phyloP scores from a whole-genome alignment of 2,888 invertebrate genomes.

The Drosophila macrospina region DNA sequence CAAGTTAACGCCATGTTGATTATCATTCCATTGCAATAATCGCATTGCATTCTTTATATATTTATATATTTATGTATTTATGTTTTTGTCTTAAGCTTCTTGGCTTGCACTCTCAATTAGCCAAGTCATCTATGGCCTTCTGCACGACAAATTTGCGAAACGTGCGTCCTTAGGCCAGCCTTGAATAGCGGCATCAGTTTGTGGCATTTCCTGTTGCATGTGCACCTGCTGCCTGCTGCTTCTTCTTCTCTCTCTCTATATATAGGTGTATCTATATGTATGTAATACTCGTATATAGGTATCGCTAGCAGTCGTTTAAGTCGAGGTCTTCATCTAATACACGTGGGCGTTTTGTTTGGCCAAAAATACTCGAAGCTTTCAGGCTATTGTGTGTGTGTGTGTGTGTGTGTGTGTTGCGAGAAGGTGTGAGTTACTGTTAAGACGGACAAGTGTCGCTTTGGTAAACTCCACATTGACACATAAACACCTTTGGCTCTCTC shows the following conservation, averaged over 20 bases:
- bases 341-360: conserved; percentile 40
- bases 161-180: conserved; percentile 57
- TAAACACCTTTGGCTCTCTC: conserved; percentile 18
- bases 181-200: conserved; percentile 38
- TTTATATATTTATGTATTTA: neutral
- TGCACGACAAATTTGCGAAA: conserved; percentile 48
- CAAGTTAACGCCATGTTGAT: conserved; percentile 11
- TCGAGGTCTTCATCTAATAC: conserved; percentile 15
- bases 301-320: conserved; percentile 7
- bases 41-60: conserved; percentile 27
- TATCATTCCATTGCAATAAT: conserved; percentile 47
- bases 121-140: conserved; percentile 52
- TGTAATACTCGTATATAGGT: neutral
- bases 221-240: conserved; percentile 11
- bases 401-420: conserved; percentile 1
- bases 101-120: conserved; percentile 57
- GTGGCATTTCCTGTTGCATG: conserved; percentile 26
- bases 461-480: conserved; percentile 28
- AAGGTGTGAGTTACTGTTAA: conserved; percentile 24
- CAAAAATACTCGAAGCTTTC: conserved; percentile 45
- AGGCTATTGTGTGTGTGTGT: conserved; percentile 14
- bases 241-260: neutral
- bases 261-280: neutral
- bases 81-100: too few species aligned
- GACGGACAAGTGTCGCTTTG: conserved; percentile 60